Evolutionary conservation across 30 jellyfish, hydroid and myxozoan species (phyloP).

Genomic region (Hydra vulgaris): DNA sequence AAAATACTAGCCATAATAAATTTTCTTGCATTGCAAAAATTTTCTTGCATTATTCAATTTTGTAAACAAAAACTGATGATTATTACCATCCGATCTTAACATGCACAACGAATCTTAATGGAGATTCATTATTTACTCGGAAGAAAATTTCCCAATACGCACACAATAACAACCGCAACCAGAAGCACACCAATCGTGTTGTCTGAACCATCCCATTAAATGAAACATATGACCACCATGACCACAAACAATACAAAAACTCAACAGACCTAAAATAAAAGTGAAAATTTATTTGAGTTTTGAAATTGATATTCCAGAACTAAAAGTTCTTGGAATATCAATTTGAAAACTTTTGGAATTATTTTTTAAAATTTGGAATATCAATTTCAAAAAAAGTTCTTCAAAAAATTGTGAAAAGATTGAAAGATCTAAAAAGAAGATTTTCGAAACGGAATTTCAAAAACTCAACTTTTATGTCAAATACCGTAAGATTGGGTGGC

Average conservation of each 20-base stretch:
- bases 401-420: neutral
- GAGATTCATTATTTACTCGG: neutral
- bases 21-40: no score
- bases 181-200: slow-evolving; percentile 77
- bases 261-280: slow-evolving; percentile 57
- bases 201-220: slow-evolving; percentile 81
- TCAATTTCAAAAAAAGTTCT: no score
- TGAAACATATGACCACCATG: slow-evolving; percentile 98
- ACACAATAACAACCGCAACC: slow-evolving; percentile 96
- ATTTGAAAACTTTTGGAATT: neutral
- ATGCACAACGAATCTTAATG: no score
- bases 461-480: no score
- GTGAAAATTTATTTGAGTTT: no score
- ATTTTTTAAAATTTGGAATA: no score
- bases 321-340: neutral
- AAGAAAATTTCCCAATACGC: slow-evolving; percentile 51
- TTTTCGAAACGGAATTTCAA: no score
- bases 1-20: no score
- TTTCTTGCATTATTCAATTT: no score
- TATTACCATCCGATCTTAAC: no score
- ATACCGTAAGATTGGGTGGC: no score
- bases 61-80: no score
- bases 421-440: neutral
- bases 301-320: neutral
- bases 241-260: slow-evolving; percentile 89